These are phyloP conservation scores for Myotis yumanensis DNA, from an alignment of 2,113 vertebrate genomes.

Conservation along the genomic window DNA sequence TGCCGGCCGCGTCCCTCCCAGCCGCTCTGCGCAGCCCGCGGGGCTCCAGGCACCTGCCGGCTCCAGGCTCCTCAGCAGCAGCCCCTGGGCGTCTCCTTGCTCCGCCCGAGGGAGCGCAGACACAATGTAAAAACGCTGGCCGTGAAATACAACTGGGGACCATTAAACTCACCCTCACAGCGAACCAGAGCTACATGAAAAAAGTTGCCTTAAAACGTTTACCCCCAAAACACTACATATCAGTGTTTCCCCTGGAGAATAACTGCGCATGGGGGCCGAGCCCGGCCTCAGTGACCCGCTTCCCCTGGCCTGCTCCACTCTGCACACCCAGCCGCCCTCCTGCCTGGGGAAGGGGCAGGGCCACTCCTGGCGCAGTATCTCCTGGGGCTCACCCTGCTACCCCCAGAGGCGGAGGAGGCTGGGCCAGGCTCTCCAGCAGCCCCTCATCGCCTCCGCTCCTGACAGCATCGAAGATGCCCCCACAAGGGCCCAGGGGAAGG, in stretches of 20 bases:
- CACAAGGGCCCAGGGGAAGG: background rate
- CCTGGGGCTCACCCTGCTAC: too few relatives aligned
- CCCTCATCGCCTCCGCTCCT: background rate
- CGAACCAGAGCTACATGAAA: slow-evolving; percentile 36
- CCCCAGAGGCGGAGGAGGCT: background rate
- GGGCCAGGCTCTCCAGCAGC: background rate
- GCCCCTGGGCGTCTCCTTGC: too few relatives aligned
- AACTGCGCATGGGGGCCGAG: background rate
- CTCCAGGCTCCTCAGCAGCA: too few relatives aligned
- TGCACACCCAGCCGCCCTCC: too few relatives aligned
- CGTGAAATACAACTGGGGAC: slow-evolving; percentile 2
- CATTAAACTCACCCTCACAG: slow-evolving; percentile 18
- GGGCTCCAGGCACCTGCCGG: too few relatives aligned
- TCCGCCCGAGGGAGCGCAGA: background rate
- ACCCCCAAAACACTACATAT: background rate
- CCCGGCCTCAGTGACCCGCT: background rate
- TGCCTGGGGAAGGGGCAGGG: background rate
- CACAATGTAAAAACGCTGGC: background rate
- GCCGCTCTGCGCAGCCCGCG: too few relatives aligned
- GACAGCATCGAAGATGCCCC: background rate
- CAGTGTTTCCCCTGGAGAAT: background rate
- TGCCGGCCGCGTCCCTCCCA: too few relatives aligned
- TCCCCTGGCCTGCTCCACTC: background rate
- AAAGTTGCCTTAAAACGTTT: background rate
- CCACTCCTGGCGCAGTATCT: background rate